Percentiles rank a stretch among this genome's conserved stretches.
Evolutionary conservation across 2,113 vertebrate species (phyloP).

Genomic region (Heterotis niloticus): DNA sequence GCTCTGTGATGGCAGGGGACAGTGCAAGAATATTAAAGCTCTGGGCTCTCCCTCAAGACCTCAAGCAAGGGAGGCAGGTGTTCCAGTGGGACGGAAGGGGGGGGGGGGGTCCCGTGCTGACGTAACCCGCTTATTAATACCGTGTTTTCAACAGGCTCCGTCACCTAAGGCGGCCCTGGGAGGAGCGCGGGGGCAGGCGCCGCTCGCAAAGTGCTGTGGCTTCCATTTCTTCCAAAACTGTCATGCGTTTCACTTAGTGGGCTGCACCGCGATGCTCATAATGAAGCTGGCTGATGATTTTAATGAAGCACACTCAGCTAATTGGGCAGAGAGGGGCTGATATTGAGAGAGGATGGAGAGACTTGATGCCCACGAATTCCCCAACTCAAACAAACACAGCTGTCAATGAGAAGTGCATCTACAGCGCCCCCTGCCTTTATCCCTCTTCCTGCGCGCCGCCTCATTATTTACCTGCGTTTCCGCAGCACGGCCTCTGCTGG

Average conservation of each 20-base stretch:
- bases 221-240: not conserved
- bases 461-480: not conserved
- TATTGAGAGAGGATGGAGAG: slow-evolving; percentile 53
- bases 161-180: too few species aligned
- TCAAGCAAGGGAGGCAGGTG: not conserved
- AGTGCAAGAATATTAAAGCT: too few species aligned
- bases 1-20: too few species aligned
- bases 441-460: not conserved
- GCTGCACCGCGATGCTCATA: slow-evolving; percentile 29
- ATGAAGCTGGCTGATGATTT: slow-evolving; percentile 48
- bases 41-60: not conserved
- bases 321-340: slow-evolving; percentile 58
- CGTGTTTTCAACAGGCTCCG: too few species aligned
- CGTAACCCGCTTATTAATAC: not conserved
- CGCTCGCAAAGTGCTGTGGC: not conserved
- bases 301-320: slow-evolving; percentile 56
- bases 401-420: slow-evolving; percentile 46
- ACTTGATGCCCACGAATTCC: slow-evolving; percentile 62
- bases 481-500: slow-evolving; percentile 53
- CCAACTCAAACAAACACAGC: slow-evolving; percentile 66
- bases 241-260: not conserved
- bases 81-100: not conserved
- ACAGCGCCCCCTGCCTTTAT: slow-evolving; percentile 4
- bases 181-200: not conserved
- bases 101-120: not conserved